Evolutionary conservation across 2,113 vertebrate species (phyloP).

Genomic region (Propithecus coquereli): DNA sequence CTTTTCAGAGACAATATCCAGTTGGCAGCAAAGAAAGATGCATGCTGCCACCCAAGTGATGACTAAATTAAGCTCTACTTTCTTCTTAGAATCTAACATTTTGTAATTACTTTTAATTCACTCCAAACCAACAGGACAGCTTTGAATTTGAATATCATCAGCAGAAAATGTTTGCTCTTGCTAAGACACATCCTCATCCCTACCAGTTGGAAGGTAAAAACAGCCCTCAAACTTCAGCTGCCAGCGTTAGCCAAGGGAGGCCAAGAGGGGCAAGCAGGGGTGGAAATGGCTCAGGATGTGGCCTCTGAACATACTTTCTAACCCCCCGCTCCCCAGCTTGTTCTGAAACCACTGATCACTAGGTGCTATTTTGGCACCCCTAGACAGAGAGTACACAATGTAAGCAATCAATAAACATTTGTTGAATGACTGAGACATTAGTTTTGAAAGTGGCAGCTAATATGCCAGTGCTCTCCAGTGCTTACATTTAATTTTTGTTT

Average conservation of each 20-base stretch:
- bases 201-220: not conserved
- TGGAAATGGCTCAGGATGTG: no score
- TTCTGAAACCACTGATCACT: not conserved
- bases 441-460: not conserved
- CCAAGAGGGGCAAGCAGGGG: accelerated
- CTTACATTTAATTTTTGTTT: not conserved
- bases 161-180: conserved; percentile 34
- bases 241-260: not conserved
- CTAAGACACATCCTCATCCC: not conserved
- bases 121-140: conserved; percentile 32
- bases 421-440: not conserved
- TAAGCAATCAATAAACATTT: not conserved
- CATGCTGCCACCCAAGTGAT: not conserved
- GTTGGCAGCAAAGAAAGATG: conserved; percentile 13
- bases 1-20: not conserved
- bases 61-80: conserved; percentile 45
- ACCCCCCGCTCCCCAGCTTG: not conserved
- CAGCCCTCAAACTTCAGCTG: not conserved
- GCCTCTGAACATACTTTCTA: not conserved
- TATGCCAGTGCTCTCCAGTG: not conserved
- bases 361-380: not conserved
- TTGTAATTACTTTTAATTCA: conserved; percentile 55
- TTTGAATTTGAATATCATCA: conserved; percentile 28
- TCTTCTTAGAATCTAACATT: conserved; percentile 50
- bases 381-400: not conserved